phyloP scores from a whole-genome alignment of 2,888 invertebrate genomes.

The Tipula confusa region DNA sequence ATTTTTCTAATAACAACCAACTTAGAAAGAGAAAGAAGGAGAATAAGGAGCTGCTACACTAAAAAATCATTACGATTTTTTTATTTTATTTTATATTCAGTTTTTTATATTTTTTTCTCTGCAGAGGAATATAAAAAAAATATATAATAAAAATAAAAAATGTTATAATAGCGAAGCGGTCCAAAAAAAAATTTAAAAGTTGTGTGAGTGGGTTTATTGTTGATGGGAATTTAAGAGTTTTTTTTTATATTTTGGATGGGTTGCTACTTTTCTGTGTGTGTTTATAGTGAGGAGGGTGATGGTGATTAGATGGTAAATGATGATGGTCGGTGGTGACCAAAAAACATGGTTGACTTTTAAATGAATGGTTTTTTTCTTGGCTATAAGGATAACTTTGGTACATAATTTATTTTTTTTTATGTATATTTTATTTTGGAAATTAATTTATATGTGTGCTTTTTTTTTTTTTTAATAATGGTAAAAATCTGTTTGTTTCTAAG shows the following conservation, averaged over 20 bases:
- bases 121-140: slow-evolving; percentile 27
- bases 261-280: not conserved
- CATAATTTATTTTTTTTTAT: not conserved
- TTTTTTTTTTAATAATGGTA: not conserved
- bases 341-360: slow-evolving; percentile 25
- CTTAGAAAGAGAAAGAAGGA: slow-evolving; percentile 28
- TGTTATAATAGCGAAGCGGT: slow-evolving; percentile 30
- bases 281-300: not conserved
- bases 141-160: not conserved
- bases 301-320: slow-evolving; percentile 25
- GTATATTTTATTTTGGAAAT: not conserved
- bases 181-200: slow-evolving; percentile 26
- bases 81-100: slow-evolving; percentile 26
- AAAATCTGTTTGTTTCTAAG: not conserved
- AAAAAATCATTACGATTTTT: slow-evolving; percentile 29
- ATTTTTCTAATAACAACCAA: slow-evolving; percentile 29
- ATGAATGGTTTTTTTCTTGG: not conserved
- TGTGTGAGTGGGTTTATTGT: not conserved
- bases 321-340: slow-evolving; percentile 12
- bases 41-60: slow-evolving; percentile 28
- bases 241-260: slow-evolving; percentile 27
- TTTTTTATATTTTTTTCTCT: slow-evolving; percentile 20
- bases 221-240: slow-evolving; percentile 28
- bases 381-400: slow-evolving; percentile 7
- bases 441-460: slow-evolving; percentile 13